A percentile compares a stretch with the other conserved stretches of the same genome.
Conservation (phyloP, 2,888 invertebrate genomes). For the Calameuta pallipes region DNA sequence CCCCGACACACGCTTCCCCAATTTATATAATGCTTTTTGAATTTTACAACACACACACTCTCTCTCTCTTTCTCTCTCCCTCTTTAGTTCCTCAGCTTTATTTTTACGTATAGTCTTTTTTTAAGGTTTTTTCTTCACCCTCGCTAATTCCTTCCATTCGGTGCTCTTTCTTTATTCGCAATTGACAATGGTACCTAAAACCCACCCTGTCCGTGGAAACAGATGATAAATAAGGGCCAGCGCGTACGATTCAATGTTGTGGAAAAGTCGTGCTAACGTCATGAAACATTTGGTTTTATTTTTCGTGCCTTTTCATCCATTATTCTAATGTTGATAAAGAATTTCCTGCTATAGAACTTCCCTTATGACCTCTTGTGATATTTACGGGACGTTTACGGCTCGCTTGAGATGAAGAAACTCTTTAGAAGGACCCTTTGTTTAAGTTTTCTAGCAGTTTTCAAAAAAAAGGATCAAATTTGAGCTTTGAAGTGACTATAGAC, state of each 20-base stretch:
- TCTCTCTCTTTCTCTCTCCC: not conserved
- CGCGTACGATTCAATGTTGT: not conserved
- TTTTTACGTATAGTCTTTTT: slow-evolving; percentile 25
- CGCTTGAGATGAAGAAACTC: not conserved
- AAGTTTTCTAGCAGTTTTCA: not conserved
- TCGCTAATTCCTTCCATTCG: not conserved
- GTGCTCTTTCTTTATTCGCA: not conserved
- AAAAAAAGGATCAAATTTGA: not conserved
- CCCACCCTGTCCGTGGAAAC: not conserved
- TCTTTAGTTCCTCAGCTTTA: slow-evolving; percentile 18
- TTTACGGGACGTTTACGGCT: not conserved
- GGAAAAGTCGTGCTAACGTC: not conserved
- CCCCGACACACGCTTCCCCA: slow-evolving; percentile 28
- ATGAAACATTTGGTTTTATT: not conserved
- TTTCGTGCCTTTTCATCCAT: not conserved
- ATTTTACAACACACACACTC: slow-evolving; percentile 13
- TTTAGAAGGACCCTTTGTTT: not conserved
- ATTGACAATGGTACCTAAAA: not conserved
- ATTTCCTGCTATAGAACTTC: not conserved
- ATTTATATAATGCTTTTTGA: slow-evolving; percentile 50
- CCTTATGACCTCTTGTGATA: not conserved
- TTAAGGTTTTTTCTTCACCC: not conserved
- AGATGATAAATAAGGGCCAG: not conserved
- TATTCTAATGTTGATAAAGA: not conserved
- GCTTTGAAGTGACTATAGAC: not conserved